Evolutionary conservation across 2,113 vertebrate genomes (phyloP).

Genomic region (human (Homo sapiens)): GRCh38 chr9:121292501-121293000

Average conservation of each 20-base stretch:
- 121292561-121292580: not conserved
- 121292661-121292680: not conserved
- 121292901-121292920: not conserved
- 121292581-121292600: not conserved
- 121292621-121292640: not conserved
- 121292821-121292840: not conserved
- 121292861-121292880: not conserved
- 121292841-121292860: not conserved
- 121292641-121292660: not conserved
- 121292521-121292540: not conserved
- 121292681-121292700: not conserved
- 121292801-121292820: not conserved
- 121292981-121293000: not conserved
- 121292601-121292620: not conserved
- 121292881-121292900: not conserved
- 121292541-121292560: not conserved
- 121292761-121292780: not conserved
- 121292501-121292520: not conserved
- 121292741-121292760: not conserved
- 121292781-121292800: not conserved
- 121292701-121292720: not conserved
- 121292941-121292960: too few species aligned
- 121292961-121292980: too few species aligned
- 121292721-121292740: not conserved
- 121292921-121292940: not conserved